Evolutionary conservation across 53 echinoderm and acorn worm species (phyloP).

Genomic region (Stichopus horrens): DNA sequence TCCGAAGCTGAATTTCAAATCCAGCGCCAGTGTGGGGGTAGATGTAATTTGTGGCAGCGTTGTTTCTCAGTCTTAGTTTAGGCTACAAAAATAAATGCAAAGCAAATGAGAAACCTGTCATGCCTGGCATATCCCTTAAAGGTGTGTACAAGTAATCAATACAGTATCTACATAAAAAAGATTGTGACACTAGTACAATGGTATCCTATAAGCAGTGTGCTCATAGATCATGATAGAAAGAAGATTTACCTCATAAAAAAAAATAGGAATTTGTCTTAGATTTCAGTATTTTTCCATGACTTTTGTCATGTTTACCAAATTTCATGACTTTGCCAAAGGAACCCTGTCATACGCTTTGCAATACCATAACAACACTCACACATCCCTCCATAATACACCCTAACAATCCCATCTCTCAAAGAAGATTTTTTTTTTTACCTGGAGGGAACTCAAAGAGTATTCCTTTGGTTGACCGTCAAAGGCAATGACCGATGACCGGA

Average conservation of each 20-base stretch:
- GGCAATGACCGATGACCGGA: constrained; percentile 55
- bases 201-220: no score
- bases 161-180: no score
- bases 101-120: neutral
- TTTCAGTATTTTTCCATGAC: no score
- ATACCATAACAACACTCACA: neutral
- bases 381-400: neutral
- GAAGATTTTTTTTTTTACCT: neutral
- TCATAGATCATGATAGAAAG: no score
- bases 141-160: no score
- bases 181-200: no score
- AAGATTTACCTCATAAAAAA: neutral
- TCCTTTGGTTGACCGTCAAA: constrained; percentile 56
- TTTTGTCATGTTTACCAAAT: neutral
- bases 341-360: neutral
- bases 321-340: neutral
- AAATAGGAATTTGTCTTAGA: no score
- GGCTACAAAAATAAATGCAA: neutral
- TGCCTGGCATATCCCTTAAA: no score
- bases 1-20: constrained; percentile 63
- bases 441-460: constrained; percentile 44
- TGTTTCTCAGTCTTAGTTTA: constrained; percentile 56
- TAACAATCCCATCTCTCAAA: neutral
- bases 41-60: constrained; percentile 60
- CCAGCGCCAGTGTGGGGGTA: constrained; percentile 76